Percentiles rank a stretch among this genome's conserved stretches.
Conservation (phyloP, 2,888 invertebrate species). For the Smittia aterrima region DNA sequence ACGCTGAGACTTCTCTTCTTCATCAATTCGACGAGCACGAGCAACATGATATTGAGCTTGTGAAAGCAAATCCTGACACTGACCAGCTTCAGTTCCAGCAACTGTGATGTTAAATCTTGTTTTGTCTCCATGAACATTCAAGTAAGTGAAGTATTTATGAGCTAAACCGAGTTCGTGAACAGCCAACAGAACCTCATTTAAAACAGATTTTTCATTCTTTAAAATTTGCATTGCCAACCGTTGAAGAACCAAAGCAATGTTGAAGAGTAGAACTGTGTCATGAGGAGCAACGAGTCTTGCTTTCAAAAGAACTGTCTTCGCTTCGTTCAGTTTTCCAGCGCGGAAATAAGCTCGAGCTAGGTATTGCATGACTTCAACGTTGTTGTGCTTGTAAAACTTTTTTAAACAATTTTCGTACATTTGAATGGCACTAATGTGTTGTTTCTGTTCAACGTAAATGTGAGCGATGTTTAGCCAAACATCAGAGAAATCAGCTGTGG, state of each 20-base stretch:
- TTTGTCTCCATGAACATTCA: constrained; percentile 73
- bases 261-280: constrained; percentile 88
- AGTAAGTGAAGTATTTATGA: constrained; percentile 83
- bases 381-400: constrained; percentile 93
- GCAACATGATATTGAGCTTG: constrained; percentile 97
- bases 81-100: constrained; percentile 81
- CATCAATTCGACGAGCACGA: constrained; percentile 84
- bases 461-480: constrained; percentile 99
- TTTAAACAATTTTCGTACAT: constrained; percentile 99
- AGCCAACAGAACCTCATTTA: constrained; percentile 81
- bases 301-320: constrained; percentile 80
- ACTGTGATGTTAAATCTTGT: constrained; percentile 73
- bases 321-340: constrained; percentile 84
- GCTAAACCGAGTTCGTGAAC: constrained; percentile 93
- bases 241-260: constrained; percentile 92
- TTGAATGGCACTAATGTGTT: constrained; percentile 96
- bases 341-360: constrained; percentile 90
- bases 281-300: constrained; percentile 92
- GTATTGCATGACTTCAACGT: constrained; percentile 93
- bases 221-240: constrained; percentile 87
- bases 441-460: constrained; percentile 97
- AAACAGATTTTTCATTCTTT: constrained; percentile 89
- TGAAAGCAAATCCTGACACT: constrained; percentile 92
- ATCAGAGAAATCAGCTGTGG: constrained; percentile 97
- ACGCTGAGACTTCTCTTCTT: constrained; percentile 83